Evolutionary conservation across 2,888 invertebrate species (phyloP), one percentile per base, ranked within the genome.

Genomic region (Eupithecia pulchellata): DNA sequence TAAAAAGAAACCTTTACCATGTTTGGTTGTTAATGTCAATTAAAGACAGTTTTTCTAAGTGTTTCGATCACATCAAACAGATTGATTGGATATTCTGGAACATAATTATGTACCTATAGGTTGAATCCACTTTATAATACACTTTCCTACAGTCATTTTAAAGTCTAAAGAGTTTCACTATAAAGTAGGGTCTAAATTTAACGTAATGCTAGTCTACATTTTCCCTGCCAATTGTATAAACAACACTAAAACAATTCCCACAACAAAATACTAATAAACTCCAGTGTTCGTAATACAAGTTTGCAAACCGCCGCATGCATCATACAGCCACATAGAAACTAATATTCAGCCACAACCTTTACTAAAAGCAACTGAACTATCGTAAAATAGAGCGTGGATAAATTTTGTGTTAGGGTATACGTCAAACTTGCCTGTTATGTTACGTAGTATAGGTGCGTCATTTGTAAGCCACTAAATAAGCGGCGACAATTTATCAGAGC

Each of bases 351-450:
- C 69, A 47, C 73, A 65, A 42, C 57, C 52, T 39, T 67, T 55
- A 57, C 69, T 69, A 68, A 69, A 66, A 69, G 52, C 66, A 69
- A 72, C 64, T 68, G 14, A 73, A 74, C 71, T 71, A 66, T 72
- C 71, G 72, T 73, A 71, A 74, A 73, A 72, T 71, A 69, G 69
- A 69, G 68, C 63, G 52, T 55, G 25, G 71, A 52, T 72, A 75
- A 75, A 72, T 60, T 72, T 77, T 58, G 66, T 70, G 68, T 72
- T 65, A 70, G 75, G 62, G 68, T 70, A 64, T 72, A 73, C 73
- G 64, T 73, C 69, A 62, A 67, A 52, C 64, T 55, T 58, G 58
- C 65, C 63, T 34, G 27, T 32, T 72, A 52, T 36, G 36, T 36
- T 61, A 29, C 32, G 58, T 60, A 30, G 58, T 4, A 57, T 29